Percentiles rank a stretch among this genome's conserved stretches.
phyloP scores from a whole-genome alignment of 2,888 invertebrate genomes.

The Epirrhoe tristata region DNA sequence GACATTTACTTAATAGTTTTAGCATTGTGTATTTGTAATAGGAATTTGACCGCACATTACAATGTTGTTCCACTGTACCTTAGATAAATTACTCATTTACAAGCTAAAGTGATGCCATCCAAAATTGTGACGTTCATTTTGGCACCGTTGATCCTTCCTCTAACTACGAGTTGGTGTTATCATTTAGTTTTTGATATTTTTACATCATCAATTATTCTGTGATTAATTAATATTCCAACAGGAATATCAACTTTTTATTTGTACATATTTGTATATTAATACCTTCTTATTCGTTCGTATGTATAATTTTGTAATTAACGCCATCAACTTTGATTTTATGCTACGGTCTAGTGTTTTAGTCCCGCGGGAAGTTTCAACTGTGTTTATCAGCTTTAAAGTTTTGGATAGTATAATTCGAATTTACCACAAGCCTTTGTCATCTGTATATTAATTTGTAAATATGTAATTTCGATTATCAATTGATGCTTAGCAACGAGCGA shows the following conservation, averaged over 20 bases:
- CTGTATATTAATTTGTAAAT: slow-evolving; percentile 80
- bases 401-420: slow-evolving; percentile 65
- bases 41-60: slow-evolving; percentile 67
- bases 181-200: slow-evolving; percentile 38
- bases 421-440: slow-evolving; percentile 69
- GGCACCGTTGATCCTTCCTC: slow-evolving; percentile 64
- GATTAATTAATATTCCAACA: slow-evolving; percentile 48
- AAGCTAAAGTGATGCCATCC: slow-evolving; percentile 68
- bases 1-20: slow-evolving; percentile 84
- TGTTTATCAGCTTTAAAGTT: slow-evolving; percentile 54
- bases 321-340: slow-evolving; percentile 23
- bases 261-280: slow-evolving; percentile 75
- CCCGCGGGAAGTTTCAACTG: slow-evolving; percentile 61
- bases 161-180: not conserved
- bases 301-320: slow-evolving; percentile 50
- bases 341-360: slow-evolving; percentile 3
- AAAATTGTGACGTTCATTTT: slow-evolving; percentile 54
- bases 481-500: slow-evolving; percentile 78
- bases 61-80: slow-evolving; percentile 55
- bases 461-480: slow-evolving; percentile 75
- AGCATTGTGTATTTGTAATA: slow-evolving; percentile 74
- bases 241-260: slow-evolving; percentile 58
- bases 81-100: slow-evolving; percentile 49
- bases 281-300: slow-evolving; percentile 49
- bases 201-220: slow-evolving; percentile 43